These are phyloP conservation scores for Scomber japonicus DNA, from an alignment of 2,113 vertebrate genomes.

Conservation along the genomic window DNA sequence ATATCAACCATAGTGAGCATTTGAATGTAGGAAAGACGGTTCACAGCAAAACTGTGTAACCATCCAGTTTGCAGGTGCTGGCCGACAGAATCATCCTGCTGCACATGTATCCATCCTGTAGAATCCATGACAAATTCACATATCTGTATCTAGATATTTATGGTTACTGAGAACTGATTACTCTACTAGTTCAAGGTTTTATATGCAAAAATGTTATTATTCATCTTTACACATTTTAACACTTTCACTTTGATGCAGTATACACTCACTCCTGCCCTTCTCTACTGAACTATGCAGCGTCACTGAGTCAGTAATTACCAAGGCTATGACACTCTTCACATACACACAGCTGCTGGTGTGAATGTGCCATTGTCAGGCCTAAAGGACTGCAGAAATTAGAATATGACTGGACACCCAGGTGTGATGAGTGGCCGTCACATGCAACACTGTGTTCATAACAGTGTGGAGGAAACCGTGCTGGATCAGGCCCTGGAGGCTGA, in stretches of 20 bases:
- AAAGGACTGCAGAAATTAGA: slow-evolving; percentile 30
- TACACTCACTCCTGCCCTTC: neutral
- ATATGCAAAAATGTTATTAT: neutral
- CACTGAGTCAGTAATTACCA: slow-evolving; percentile 33
- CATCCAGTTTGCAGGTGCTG: too few species aligned
- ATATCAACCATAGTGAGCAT: too few species aligned
- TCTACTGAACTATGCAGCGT: neutral
- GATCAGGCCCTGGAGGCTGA: neutral
- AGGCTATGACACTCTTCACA: neutral
- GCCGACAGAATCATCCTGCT: too few species aligned
- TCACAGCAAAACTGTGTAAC: too few species aligned
- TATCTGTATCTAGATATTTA: neutral
- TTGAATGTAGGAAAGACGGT: too few species aligned
- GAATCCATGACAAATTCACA: too few species aligned
- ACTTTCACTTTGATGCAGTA: neutral
- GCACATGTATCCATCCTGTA: too few species aligned
- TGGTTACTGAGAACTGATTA: too few species aligned
- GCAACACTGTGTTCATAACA: neutral
- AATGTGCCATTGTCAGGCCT: slow-evolving; percentile 6
- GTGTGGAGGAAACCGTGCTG: neutral
- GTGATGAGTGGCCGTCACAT: slow-evolving; percentile 17
- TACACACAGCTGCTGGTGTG: slow-evolving; percentile 29
- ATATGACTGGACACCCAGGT: slow-evolving; percentile 3
- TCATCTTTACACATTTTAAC: neutral
- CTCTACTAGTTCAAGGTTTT: neutral